Evolutionary conservation across 2,888 invertebrate species (phyloP).

Genomic region (Cantharis lateralis): DNA sequence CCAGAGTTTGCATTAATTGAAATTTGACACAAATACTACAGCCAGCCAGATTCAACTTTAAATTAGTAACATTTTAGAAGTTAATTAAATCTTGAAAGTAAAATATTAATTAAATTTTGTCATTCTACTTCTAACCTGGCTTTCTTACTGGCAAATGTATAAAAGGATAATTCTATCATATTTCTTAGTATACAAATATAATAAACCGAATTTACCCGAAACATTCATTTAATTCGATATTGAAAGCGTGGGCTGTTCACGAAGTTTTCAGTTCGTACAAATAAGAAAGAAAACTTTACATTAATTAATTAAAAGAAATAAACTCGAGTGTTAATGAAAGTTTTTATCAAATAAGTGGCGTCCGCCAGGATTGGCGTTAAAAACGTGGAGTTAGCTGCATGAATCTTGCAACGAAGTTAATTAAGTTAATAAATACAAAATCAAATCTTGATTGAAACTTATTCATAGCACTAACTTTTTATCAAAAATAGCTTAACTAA

Average conservation of each 20-base stretch:
- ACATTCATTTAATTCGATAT: background rate
- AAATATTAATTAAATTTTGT: background rate
- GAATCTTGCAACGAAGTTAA: too few species aligned
- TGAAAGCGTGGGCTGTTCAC: too few species aligned
- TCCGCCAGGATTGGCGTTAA: too few species aligned
- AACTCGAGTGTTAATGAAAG: too few species aligned
- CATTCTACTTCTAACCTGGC: background rate
- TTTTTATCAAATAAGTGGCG: too few species aligned
- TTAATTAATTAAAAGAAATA: too few species aligned
- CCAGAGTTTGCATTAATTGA: background rate
- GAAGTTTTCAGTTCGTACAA: too few species aligned
- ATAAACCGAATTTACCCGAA: background rate
- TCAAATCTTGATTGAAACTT: too few species aligned
- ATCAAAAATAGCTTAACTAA: background rate
- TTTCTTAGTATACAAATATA: background rate
- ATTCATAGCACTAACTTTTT: background rate
- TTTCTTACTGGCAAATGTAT: background rate
- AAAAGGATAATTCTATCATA: background rate
- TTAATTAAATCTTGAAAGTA: background rate
- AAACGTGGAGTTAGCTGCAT: too few species aligned
- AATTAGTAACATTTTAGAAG: background rate
- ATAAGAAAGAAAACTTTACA: too few species aligned
- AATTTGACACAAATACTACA: background rate
- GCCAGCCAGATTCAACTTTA: background rate
- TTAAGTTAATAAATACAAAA: too few species aligned